phyloP scores from a whole-genome alignment of 2,113 vertebrate genomes.

The Seriola aureovittata region DNA sequence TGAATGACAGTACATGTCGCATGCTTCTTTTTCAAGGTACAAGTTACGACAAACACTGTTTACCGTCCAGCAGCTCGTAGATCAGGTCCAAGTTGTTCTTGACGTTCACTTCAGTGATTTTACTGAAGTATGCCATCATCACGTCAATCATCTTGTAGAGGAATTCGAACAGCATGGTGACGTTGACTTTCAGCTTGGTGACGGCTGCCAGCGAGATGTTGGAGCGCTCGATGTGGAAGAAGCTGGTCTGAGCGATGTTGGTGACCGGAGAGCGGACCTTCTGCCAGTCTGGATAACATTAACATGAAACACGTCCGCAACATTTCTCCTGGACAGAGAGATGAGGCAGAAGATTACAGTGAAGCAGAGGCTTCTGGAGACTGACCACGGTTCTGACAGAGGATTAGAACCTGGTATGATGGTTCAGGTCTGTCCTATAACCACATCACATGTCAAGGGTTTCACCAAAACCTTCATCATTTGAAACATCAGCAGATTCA shows the following conservation, averaged over 20 bases:
- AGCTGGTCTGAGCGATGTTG: slow-evolving; percentile 95
- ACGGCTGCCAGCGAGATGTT: slow-evolving; percentile 96
- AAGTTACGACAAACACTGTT: neutral
- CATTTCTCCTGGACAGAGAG: slow-evolving; percentile 88
- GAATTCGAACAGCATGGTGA: slow-evolving; percentile 95
- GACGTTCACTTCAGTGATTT: slow-evolving; percentile 97
- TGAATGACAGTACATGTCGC: too few relatives aligned
- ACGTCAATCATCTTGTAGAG: slow-evolving; percentile 98
- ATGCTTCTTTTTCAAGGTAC: too few relatives aligned
- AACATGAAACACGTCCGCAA: slow-evolving; percentile 94
- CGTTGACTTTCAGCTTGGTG: slow-evolving; percentile 96
- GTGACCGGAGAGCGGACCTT: slow-evolving; percentile 96
- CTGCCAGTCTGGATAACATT: slow-evolving; percentile 95
- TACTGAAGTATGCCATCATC: slow-evolving; percentile 95
- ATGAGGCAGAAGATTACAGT: neutral
- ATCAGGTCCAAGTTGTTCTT: slow-evolving; percentile 97
- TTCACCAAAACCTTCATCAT: too few relatives aligned
- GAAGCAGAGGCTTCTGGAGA: too few relatives aligned
- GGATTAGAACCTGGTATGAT: too few relatives aligned
- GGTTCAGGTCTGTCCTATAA: too few relatives aligned
- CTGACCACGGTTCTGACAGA: too few relatives aligned
- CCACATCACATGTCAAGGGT: too few relatives aligned
- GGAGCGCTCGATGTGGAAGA: slow-evolving; percentile 95
- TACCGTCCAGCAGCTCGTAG: slow-evolving; percentile 94
- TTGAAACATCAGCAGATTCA: too few relatives aligned